Base-by-base conservation (phyloP, 2,888 invertebrate species). In the Cheilosia urbana region DNA sequence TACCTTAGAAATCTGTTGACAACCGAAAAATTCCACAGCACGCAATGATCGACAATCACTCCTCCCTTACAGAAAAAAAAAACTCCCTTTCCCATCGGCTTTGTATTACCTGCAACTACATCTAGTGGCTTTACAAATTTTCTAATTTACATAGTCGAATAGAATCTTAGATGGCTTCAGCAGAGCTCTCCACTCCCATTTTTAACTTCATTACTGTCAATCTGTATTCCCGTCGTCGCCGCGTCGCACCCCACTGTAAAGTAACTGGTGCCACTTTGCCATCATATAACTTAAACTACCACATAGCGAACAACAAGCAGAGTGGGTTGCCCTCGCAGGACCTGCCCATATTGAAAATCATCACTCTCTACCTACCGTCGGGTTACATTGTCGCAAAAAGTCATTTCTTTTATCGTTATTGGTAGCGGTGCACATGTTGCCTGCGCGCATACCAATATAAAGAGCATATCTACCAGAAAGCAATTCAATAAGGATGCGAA, bases 331-430 rank as follows among this genome's bases (percentile, higher is more conserved):
- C 65, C 21, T 40, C 21, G 37, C 34, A 49, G 37, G 37, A 63
- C 11, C 17, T 45, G 45, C 11, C 34, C 37, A 69, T 57, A 69
- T 57, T 63, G 81, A 75, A 75, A 81, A 81, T 81, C 68, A 75
- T 75, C 62, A 71, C 49, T 53, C 37, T 58, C 75, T 13, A 11
- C 51, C 27, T 42, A 27, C 69, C 58, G 57, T 19, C 66, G n/a
- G 27, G 55, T 17, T 53, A 82, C 69, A 76, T 71, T 82, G 81
- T 82, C 76, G 76, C 76, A 71, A 62, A 71, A 76, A 83, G 82
- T 83, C 71, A 68, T 83, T 78, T 66, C 65, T 72, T 83, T 83
- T 83, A 83, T 83, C 65, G 82, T 83, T 83, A 78, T 83, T 83
- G 78, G 72, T 55, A 83, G 66, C 45, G 66, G 60, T 77, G 77